phyloP scores from a whole-genome alignment of 2,888 invertebrate species.

The Cheilosia grossa region DNA sequence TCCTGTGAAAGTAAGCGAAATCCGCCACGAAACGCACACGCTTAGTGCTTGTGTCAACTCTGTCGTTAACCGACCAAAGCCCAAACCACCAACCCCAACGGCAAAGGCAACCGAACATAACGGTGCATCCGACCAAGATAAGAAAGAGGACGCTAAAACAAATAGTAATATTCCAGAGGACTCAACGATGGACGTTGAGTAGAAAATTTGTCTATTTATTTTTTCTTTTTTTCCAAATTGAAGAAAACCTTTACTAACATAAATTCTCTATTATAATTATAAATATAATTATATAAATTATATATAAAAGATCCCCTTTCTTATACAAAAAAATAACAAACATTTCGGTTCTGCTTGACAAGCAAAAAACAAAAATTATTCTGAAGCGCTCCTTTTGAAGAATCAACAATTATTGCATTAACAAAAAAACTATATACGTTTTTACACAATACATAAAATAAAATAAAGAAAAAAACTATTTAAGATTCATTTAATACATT shows the following conservation, averaged over 20 bases:
- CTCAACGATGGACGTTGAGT: slow-evolving; percentile 82
- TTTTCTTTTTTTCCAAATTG: slow-evolving; percentile 42
- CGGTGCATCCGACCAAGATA: slow-evolving; percentile 77
- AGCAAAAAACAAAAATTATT: slow-evolving; percentile 9
- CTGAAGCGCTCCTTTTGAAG: slow-evolving; percentile 7
- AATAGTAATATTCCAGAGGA: slow-evolving; percentile 78
- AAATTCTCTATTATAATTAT: slow-evolving; percentile 69
- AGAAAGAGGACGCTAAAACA: slow-evolving; percentile 69
- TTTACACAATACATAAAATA: slow-evolving; percentile 39
- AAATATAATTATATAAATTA: slow-evolving; percentile 25
- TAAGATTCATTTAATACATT: slow-evolving; percentile 30
- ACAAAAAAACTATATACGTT: slow-evolving; percentile 37
- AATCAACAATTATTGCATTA: slow-evolving; percentile 27
- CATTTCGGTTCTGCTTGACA: slow-evolving; percentile 40
- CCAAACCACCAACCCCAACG: slow-evolving; percentile 88
- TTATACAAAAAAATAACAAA: slow-evolving; percentile 41
- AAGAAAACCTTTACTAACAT: slow-evolving; percentile 59
- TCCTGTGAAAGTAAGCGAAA: slow-evolving; percentile 90
- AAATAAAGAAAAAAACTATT: slow-evolving; percentile 27
- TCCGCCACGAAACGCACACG: slow-evolving; percentile 90
- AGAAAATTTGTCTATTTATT: slow-evolving; percentile 60
- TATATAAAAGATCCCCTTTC: slow-evolving; percentile 54
- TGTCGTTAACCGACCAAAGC: slow-evolving; percentile 95
- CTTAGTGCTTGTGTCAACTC: slow-evolving; percentile 85
- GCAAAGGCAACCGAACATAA: slow-evolving; percentile 79